Evolutionary conservation across 2,113 vertebrate genomes (phyloP).

Genomic region (Probosciger aterrimus): DNA sequence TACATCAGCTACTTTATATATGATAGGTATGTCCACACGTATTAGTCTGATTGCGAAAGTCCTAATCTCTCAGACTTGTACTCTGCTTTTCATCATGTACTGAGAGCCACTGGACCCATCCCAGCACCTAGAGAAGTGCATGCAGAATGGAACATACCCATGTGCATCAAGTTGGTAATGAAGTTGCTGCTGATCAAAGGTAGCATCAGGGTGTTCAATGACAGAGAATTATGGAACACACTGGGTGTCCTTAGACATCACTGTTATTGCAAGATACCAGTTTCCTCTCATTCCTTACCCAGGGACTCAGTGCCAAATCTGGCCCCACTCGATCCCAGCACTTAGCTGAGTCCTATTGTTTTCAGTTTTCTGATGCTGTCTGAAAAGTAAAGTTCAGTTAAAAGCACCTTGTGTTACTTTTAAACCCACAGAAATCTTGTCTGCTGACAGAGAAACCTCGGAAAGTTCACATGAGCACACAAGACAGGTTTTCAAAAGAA

Average conservation of each 20-base stretch:
- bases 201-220: not conserved
- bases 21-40: not conserved
- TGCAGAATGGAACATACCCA: not conserved
- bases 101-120: not conserved
- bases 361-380: not conserved
- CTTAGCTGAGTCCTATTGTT: not conserved
- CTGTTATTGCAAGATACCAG: not conserved
- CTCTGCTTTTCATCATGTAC: not conserved
- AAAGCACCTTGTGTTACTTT: not conserved
- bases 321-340: not conserved
- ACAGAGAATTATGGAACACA: rapidly evolving
- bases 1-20: not conserved
- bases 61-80: not conserved
- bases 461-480: not conserved
- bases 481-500: not conserved
- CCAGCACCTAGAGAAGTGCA: not conserved
- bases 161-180: not conserved
- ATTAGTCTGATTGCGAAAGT: not conserved
- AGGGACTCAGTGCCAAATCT: not conserved
- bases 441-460: not conserved
- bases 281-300: not conserved
- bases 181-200: not conserved
- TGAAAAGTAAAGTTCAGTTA: not conserved
- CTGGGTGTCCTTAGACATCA: not conserved
- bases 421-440: not conserved